phyloP scores from a whole-genome alignment of 2,113 vertebrate genomes.

The Ginglymostoma cirratum region DNA sequence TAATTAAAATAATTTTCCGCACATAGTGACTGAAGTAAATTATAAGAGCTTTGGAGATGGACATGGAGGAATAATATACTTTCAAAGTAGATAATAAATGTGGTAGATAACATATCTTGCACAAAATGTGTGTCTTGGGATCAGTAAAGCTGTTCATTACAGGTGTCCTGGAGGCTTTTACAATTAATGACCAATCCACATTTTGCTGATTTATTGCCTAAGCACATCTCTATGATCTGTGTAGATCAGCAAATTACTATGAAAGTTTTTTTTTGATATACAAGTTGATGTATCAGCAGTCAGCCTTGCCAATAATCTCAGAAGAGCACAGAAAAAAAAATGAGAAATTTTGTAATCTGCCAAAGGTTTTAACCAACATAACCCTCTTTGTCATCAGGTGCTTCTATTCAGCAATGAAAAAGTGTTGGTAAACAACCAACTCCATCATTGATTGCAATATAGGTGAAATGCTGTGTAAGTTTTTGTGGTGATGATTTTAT shows the following conservation, averaged over 20 bases:
- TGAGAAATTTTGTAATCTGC: background rate
- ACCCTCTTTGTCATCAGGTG: background rate
- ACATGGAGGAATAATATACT: background rate
- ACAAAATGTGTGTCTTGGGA: conserved; percentile 5
- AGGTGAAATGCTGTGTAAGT: background rate
- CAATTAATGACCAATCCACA: conserved; percentile 10
- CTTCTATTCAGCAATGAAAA: background rate
- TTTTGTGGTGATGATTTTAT: background rate
- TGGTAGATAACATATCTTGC: background rate
- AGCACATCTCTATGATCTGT: background rate
- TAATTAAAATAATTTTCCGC: background rate
- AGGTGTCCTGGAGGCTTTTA: background rate
- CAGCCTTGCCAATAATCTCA: background rate
- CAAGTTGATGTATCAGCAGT: background rate
- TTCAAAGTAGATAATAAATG: background rate
- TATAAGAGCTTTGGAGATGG: background rate
- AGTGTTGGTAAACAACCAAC: background rate
- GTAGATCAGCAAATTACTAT: conserved; percentile 20
- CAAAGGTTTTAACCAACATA: background rate
- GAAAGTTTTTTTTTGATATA: background rate
- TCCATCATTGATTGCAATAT: background rate
- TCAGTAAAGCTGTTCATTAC: conserved; percentile 26
- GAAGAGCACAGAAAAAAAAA: background rate
- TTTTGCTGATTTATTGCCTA: conserved; percentile 4
- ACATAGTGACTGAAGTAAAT: background rate